Conservation (phyloP, 2,797 vertebrate species). For the Poecilia wingei region DNA sequence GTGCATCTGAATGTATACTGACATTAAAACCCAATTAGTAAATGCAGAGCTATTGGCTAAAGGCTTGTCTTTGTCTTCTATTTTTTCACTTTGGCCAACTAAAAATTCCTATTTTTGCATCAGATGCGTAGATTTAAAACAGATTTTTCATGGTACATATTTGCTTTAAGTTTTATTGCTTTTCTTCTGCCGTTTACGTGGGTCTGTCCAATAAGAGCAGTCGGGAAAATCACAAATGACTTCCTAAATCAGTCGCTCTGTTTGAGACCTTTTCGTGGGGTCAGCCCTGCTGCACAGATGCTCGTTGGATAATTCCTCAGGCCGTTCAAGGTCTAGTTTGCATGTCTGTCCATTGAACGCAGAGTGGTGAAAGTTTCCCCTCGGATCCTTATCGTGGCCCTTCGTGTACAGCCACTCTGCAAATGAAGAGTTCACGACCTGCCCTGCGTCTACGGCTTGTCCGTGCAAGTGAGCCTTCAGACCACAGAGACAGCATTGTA, state of each 20-base stretch:
- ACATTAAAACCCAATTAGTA: not conserved
- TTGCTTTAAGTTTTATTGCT: not conserved
- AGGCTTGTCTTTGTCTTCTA: not conserved
- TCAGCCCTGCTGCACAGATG: not conserved
- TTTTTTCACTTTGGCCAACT: no score
- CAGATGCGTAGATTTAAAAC: not conserved
- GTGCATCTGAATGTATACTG: not conserved
- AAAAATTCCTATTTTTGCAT: not conserved
- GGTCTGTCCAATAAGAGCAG: not conserved
- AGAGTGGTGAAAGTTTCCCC: conserved; percentile 21
- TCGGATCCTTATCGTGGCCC: conserved; percentile 11
- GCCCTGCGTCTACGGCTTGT: conserved; percentile 4
- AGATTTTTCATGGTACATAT: not conserved
- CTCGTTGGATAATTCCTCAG: not conserved
- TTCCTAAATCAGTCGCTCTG: not conserved
- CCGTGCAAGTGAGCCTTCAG: conserved; percentile 15
- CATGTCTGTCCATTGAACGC: conserved; percentile 3
- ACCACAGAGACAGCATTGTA: conserved; percentile 4
- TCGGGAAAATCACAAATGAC: not conserved
- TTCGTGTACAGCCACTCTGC: conserved; percentile 2
- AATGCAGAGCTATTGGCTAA: not conserved
- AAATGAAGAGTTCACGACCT: conserved; percentile 18
- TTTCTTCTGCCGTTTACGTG: not conserved
- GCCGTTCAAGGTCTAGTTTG: conserved; percentile 4
- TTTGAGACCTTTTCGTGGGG: not conserved